A percentile compares a stretch with the other conserved stretches of the same genome.
Conservation (phyloP, 1,140 invertebrate genomes). For the Drosophila lacteicornis region DNA sequence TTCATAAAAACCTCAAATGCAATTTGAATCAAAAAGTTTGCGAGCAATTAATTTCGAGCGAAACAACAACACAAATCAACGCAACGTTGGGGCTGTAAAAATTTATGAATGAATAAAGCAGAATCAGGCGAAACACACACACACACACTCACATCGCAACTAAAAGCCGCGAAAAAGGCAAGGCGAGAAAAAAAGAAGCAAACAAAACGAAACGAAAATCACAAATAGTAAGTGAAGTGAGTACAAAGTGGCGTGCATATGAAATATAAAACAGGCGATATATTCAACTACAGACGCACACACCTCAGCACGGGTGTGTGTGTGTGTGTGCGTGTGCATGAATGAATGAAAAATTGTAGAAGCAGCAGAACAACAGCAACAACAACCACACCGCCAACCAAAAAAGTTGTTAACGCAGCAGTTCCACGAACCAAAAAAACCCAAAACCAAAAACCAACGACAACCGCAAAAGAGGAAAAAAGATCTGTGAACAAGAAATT, state of each 20-base stretch:
- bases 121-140: conserved; percentile 46
- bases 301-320: conserved; percentile 19
- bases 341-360: conserved; percentile 82
- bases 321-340: conserved; percentile 49
- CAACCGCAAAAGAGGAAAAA: conserved; percentile 52
- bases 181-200: conserved; percentile 46
- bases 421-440: conserved; percentile 66
- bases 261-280: conserved; percentile 73
- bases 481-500: conserved; percentile 77
- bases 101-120: conserved; percentile 75
- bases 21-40: conserved; percentile 44
- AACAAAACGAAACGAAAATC: conserved; percentile 54
- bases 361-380: conserved; percentile 46
- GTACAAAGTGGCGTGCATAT: conserved; percentile 73
- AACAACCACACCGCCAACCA: conserved; percentile 15
- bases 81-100: conserved; percentile 49
- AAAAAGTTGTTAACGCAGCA: conserved; percentile 81
- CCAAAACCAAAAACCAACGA: conserved; percentile 55
- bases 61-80: conserved; percentile 53
- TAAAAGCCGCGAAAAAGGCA: conserved; percentile 28
- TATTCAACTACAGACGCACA: conserved; percentile 38
- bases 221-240: conserved; percentile 60
- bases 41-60: conserved; percentile 44
- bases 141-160: not conserved
- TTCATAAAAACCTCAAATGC: conserved; percentile 28